A percentile compares a stretch with the other conserved stretches of the same genome.
phyloP scores from a whole-genome alignment of 2,888 invertebrate genomes.

The Scaeva pyrastri region DNA sequence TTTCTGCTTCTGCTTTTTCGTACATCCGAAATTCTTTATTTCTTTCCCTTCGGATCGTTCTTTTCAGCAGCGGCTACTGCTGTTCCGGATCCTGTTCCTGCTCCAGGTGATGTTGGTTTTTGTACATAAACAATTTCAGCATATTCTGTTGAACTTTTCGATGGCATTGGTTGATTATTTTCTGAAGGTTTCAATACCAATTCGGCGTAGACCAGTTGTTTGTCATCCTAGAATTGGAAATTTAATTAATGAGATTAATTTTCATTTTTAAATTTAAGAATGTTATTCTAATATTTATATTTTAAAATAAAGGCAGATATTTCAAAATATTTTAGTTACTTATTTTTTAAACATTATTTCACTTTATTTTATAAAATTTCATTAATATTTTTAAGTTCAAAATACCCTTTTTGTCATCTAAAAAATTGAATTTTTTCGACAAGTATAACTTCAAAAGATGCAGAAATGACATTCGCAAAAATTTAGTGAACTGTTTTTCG shows the following conservation, averaged over 20 bases:
- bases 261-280: no score
- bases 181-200: conserved; percentile 86
- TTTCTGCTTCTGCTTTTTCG: neutral
- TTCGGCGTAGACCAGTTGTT: conserved; percentile 90
- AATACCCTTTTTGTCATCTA: no score
- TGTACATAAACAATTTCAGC: conserved; percentile 91
- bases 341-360: no score
- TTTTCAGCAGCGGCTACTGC: conserved; percentile 29
- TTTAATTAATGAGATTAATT: neutral
- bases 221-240: conserved; percentile 84
- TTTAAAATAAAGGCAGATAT: no score
- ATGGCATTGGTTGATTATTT: conserved; percentile 77
- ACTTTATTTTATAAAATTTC: no score
- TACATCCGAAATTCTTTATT: conserved; percentile 32
- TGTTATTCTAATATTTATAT: no score
- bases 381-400: no score
- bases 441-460: no score
- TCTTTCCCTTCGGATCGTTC: conserved; percentile 55
- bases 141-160: conserved; percentile 89
- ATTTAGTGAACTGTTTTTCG: no score
- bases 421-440: no score
- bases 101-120: conserved; percentile 76
- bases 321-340: no score
- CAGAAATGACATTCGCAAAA: no score
- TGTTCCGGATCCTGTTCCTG: neutral